A percentile compares a stretch with the other conserved stretches of the same genome.
These are phyloP conservation scores for Suricata suricatta DNA, from an alignment of 2,113 vertebrate genomes.

Conservation along the genomic window DNA sequence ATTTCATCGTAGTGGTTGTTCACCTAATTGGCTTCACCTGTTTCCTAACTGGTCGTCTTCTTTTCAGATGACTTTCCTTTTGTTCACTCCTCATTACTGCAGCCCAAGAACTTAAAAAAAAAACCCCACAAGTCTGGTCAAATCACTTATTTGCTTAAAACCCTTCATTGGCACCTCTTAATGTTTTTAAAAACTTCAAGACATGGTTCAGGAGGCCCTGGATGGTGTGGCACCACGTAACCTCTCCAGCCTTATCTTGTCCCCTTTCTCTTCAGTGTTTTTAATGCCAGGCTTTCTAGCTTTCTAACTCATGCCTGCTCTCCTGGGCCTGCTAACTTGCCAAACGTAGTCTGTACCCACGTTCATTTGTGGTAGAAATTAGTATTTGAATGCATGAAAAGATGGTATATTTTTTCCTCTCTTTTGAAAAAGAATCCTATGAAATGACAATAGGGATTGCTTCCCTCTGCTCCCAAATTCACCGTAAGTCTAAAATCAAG, in stretches of 20 bases:
- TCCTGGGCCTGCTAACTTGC: not conserved
- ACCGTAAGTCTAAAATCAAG: not conserved
- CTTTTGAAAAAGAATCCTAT: not conserved
- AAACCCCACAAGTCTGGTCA: not conserved
- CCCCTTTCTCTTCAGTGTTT: not conserved
- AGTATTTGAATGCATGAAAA: not conserved
- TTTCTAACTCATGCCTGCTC: not conserved
- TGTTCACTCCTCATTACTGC: not conserved
- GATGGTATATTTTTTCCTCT: not conserved
- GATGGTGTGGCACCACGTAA: not conserved
- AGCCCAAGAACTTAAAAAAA: not conserved
- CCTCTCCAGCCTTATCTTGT: not conserved
- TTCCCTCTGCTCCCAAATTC: not conserved
- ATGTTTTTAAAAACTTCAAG: not conserved
- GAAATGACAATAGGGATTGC: not conserved
- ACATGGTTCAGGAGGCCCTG: not conserved
- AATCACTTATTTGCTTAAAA: not conserved
- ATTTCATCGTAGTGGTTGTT: not conserved
- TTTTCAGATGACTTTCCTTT: slow-evolving; percentile 33
- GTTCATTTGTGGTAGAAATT: not conserved
- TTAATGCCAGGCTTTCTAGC: not conserved
- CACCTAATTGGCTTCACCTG: not conserved
- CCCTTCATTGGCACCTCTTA: not conserved
- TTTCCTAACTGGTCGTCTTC: not conserved
- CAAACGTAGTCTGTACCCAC: not conserved